phyloP scores from a whole-genome alignment of 2,797 vertebrate genomes.

The Hylomyscus alleni region DNA sequence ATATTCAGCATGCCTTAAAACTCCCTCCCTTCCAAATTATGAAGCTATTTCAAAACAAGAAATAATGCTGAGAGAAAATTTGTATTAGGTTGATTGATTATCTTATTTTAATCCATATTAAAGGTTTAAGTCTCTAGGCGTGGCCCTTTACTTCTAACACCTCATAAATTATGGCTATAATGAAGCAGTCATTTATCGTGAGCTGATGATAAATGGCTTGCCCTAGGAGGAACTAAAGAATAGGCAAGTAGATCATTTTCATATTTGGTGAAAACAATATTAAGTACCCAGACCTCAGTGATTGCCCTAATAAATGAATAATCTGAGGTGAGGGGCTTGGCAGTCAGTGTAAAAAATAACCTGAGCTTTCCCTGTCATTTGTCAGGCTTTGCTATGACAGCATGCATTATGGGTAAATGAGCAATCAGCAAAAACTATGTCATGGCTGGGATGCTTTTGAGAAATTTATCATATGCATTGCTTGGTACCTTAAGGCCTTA shows the following conservation, averaged over 20 bases:
- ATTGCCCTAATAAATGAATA: constrained; percentile 94
- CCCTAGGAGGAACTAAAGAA: constrained; percentile 94
- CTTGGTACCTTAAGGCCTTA: constrained; percentile 93
- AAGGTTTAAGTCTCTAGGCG: constrained; percentile 94
- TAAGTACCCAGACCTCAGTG: constrained; percentile 93
- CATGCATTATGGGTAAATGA: constrained; percentile 95
- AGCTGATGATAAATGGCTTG: constrained; percentile 92
- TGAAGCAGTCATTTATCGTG: constrained; percentile 94
- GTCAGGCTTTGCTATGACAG: constrained; percentile 93
- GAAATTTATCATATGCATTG: constrained; percentile 94
- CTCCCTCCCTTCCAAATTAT: constrained; percentile 69
- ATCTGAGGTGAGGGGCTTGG: constrained; percentile 93
- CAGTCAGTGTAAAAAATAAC: constrained; percentile 94
- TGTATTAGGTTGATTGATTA: constrained; percentile 94
- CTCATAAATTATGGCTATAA: constrained; percentile 94
- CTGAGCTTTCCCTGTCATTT: constrained; percentile 91
- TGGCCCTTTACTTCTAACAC: constrained; percentile 92
- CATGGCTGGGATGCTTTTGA: constrained; percentile 93
- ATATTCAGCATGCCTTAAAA: constrained; percentile 76
- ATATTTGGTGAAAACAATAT: constrained; percentile 96
- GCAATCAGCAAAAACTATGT: constrained; percentile 94
- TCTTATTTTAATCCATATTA: constrained; percentile 94
- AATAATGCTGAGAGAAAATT: constrained; percentile 90
- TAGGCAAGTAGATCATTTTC: constrained; percentile 96
- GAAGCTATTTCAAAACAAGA: constrained; percentile 87